A percentile compares a stretch with the other conserved stretches of the same genome.
Conservation (phyloP, 2,797 vertebrate genomes). For the Heterohyrax brucei region DNA sequence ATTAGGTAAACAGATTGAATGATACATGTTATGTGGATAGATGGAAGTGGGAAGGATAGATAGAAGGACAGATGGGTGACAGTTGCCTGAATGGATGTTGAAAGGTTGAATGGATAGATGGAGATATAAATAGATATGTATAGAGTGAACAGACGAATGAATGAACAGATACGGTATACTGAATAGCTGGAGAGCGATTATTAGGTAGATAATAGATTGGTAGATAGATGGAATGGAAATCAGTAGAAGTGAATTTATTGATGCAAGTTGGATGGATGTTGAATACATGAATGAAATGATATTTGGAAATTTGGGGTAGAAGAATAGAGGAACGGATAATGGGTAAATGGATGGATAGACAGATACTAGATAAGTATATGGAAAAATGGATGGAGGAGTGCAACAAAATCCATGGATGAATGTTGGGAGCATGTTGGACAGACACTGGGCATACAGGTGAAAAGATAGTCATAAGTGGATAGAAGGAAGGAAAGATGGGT, state of each 20-base stretch:
- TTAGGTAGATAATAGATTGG: background rate
- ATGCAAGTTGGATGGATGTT: background rate
- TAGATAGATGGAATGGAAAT: background rate
- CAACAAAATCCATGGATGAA: background rate
- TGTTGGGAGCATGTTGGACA: background rate
- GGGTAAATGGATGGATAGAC: background rate
- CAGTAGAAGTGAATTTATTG: fast-evolving
- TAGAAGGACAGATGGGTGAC: background rate
- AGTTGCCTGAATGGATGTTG: background rate
- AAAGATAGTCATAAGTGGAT: fast-evolving
- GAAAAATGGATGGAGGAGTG: background rate
- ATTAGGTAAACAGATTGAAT: fast-evolving
- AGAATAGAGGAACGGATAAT: background rate
- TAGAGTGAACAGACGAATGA: background rate
- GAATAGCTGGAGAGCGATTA: background rate
- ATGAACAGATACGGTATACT: background rate
- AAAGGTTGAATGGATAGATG: background rate
- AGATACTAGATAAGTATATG: background rate
- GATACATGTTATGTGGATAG: background rate
- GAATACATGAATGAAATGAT: background rate
- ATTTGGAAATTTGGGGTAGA: background rate
- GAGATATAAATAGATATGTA: background rate
- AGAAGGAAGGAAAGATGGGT: background rate
- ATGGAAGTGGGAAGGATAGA: background rate
- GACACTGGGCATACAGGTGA: background rate